A percentile compares a stretch with the other conserved stretches of the same genome.
These are phyloP conservation scores for Spizella passerina DNA, from an alignment of 2,797 vertebrate genomes.

Conservation along the genomic window DNA sequence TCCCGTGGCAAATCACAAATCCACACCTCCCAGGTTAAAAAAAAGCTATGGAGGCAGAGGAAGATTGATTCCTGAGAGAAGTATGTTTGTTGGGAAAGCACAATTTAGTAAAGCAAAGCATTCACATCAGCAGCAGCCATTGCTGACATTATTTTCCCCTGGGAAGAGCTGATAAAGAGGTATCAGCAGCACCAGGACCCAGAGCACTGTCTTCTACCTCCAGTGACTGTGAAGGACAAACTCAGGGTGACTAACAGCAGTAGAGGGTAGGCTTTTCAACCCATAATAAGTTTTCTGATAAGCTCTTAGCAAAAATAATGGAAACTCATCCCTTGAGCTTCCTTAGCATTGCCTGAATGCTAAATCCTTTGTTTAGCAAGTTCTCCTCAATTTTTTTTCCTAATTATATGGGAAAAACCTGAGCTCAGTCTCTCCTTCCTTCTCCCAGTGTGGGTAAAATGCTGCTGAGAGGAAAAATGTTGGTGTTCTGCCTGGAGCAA, in stretches of 20 bases:
- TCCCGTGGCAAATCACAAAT: background rate
- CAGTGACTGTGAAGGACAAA: background rate
- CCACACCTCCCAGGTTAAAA: background rate
- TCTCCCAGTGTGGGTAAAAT: background rate
- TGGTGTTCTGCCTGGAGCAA: background rate
- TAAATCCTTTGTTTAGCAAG: background rate
- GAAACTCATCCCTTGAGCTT: background rate
- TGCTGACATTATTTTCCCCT: background rate
- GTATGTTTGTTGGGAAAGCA: background rate
- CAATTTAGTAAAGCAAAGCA: background rate
- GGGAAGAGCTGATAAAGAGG: background rate
- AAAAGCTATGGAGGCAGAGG: background rate
- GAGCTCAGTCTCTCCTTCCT: background rate
- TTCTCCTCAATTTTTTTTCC: background rate
- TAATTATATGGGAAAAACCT: background rate
- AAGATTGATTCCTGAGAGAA: background rate
- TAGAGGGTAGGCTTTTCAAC: background rate
- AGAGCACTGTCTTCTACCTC: background rate
- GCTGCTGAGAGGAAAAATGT: background rate
- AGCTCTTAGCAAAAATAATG: background rate
- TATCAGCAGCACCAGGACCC: background rate
- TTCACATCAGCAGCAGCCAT: background rate
- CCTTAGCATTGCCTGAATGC: background rate
- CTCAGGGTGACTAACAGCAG: background rate
- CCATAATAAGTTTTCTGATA: background rate